A percentile compares a stretch with the other conserved stretches of the same genome.
Evolutionary conservation across 2,113 vertebrate species (phyloP).

Genomic region (Marmota monax): DNA sequence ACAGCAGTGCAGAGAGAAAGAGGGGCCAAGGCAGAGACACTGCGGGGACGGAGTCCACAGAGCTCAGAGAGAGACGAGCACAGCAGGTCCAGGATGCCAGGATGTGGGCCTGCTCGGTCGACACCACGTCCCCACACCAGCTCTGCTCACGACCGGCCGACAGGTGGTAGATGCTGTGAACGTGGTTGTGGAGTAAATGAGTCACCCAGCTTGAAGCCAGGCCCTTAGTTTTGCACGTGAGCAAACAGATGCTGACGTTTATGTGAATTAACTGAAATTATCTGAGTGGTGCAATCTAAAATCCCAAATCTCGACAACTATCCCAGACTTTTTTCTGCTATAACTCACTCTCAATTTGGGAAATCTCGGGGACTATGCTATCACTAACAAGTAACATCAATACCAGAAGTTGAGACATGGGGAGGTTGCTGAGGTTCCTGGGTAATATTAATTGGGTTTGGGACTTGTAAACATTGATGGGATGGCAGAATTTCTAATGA

Average conservation of each 20-base stretch:
- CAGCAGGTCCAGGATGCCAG: background rate
- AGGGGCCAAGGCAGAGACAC: background rate
- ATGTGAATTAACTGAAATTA: slow-evolving; percentile 19
- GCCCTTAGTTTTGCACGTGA: background rate
- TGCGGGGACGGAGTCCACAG: background rate
- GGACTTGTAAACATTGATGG: background rate
- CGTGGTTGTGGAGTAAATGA: background rate
- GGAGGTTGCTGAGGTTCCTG: background rate
- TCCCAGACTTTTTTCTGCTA: background rate
- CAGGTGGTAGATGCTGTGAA: background rate
- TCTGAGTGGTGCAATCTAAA: background rate
- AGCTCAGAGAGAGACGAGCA: background rate
- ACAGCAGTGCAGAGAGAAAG: background rate
- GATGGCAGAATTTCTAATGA: slow-evolving; percentile 36
- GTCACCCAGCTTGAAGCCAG: background rate
- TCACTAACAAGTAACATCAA: background rate
- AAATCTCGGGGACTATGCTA: background rate
- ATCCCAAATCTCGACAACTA: background rate
- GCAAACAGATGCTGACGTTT: slow-evolving; percentile 15
- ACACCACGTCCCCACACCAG: background rate
- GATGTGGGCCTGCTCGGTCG: background rate
- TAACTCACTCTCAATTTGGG: slow-evolving; percentile 25
- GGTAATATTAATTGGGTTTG: slow-evolving; percentile 19
- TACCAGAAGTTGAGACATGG: slow-evolving; percentile 15
- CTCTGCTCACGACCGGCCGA: background rate